phyloP scores from a whole-genome alignment of 1,140 invertebrate genomes.

The Heliconius himera region DNA sequence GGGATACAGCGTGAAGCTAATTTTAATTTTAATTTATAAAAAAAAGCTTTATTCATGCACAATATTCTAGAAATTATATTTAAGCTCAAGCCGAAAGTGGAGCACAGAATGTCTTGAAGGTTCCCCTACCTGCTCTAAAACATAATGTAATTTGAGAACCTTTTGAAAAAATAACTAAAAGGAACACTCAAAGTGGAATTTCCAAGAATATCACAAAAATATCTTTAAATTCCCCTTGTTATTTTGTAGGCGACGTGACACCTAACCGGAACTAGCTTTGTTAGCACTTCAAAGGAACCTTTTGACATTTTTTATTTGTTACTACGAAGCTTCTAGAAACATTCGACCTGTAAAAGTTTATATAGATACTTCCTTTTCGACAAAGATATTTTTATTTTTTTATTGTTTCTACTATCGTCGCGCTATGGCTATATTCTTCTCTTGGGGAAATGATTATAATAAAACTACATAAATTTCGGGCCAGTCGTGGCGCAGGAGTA shows the following conservation, averaged over 20 bases:
- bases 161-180: neutral
- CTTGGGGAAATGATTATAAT: no score
- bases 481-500: no score
- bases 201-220: constrained; percentile 3
- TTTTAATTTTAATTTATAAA: no score
- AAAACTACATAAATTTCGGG: no score
- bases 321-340: neutral
- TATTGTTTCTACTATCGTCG: neutral
- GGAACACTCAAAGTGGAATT: neutral
- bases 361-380: neutral
- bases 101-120: no score
- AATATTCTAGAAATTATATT: no score
- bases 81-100: no score
- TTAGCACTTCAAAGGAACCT: neutral
- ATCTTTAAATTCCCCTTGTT: neutral
- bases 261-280: constrained; percentile 8
- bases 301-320: neutral
- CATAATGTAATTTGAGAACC: neutral
- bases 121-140: neutral
- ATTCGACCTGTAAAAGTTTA: constrained; percentile 9
- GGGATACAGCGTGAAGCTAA: no score
- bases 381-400: neutral
- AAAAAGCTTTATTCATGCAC: no score
- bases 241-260: constrained; percentile 4
- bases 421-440: no score